Conservation (phyloP, 2,797 vertebrate genomes). For the Melanotaenia pygmaea region DNA sequence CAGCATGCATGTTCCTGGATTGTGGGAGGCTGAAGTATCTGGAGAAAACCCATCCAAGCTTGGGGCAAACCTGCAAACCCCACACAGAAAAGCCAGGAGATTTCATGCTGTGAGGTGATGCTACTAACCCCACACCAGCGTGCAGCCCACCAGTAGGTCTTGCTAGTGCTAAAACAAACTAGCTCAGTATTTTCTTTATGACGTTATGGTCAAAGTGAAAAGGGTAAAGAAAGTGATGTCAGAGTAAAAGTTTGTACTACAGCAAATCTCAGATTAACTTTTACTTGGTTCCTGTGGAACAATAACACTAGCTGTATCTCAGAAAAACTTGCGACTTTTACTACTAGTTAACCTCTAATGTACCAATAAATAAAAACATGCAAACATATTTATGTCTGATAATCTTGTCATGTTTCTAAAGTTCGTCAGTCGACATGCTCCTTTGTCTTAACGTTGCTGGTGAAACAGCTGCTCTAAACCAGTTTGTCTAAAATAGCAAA, state of each 20-base stretch:
- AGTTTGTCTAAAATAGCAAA: not conserved
- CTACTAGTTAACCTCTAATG: not conserved
- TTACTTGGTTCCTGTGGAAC: not conserved
- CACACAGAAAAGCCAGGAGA: constrained; percentile 1
- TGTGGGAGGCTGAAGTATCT: not conserved
- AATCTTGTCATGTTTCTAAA: not conserved
- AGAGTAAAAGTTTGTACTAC: not conserved
- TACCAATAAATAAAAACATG: not conserved
- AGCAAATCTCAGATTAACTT: not conserved
- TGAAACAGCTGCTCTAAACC: not conserved
- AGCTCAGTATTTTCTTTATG: not conserved
- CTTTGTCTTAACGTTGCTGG: not conserved
- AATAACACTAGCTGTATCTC: not conserved
- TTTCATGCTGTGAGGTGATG: not conserved
- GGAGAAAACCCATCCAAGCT: not conserved
- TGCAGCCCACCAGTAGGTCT: not conserved
- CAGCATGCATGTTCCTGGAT: not conserved
- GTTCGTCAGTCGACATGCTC: not conserved
- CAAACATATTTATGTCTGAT: not conserved
- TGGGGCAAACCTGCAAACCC: not conserved
- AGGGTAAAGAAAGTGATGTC: not conserved
- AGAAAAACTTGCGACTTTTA: too few species aligned
- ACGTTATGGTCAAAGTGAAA: not conserved
- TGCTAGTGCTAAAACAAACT: not conserved
- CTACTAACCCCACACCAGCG: not conserved